Evolutionary conservation across 35 echinoderm and acorn worm species (phyloP).

Genomic region (Hemicentrotus pulcherrimus): DNA sequence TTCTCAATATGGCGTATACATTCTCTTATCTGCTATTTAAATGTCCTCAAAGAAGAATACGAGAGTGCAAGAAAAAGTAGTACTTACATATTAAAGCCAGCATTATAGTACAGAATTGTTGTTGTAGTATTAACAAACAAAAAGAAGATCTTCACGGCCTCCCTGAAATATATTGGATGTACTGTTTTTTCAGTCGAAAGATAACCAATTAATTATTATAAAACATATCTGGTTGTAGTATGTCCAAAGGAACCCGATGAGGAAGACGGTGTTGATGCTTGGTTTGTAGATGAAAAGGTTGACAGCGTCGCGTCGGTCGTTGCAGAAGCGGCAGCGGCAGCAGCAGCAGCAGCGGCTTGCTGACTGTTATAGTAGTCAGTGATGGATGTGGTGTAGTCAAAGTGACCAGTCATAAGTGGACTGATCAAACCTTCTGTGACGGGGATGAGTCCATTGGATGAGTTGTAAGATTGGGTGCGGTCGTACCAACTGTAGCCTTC

Average conservation of each 20-base stretch:
- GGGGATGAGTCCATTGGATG: background rate
- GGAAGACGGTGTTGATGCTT: background rate
- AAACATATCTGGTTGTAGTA: background rate
- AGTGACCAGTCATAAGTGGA: slow-evolving; percentile 33
- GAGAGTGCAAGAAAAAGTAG: too few species aligned
- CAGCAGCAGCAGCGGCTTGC: slow-evolving; percentile 22
- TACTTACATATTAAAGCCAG: too few species aligned
- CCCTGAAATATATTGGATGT: background rate
- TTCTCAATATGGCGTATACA: too few species aligned
- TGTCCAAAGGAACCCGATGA: background rate
- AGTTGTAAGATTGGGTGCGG: background rate
- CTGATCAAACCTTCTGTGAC: slow-evolving; percentile 10
- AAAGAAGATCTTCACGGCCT: too few species aligned
- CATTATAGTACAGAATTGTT: too few species aligned
- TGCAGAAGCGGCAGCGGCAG: background rate
- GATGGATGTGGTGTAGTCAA: slow-evolving; percentile 42
- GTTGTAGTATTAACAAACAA: too few species aligned
- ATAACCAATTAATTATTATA: background rate
- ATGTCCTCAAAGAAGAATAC: too few species aligned
- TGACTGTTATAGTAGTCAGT: slow-evolving; percentile 43
- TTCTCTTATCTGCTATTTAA: too few species aligned
- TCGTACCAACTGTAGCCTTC: slow-evolving; percentile 14
- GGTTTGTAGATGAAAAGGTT: background rate
- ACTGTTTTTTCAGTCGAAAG: background rate
- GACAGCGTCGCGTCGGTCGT: background rate